phyloP scores from a whole-genome alignment of 1,140 invertebrate genomes.

The Mercenaria mercenaria region DNA sequence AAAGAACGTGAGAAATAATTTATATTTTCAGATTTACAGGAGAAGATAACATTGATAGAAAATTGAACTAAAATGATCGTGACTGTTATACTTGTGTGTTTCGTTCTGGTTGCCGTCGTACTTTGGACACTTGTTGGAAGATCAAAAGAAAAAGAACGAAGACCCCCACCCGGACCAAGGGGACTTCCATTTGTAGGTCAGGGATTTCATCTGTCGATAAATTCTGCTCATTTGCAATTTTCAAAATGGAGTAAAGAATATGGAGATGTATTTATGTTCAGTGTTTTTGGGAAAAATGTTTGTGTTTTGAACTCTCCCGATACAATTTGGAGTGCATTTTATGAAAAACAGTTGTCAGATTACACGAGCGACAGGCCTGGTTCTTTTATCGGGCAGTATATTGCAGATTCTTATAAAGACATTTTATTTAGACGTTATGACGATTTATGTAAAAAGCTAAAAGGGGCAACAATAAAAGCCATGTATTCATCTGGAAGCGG shows the following conservation, averaged over 20 bases:
- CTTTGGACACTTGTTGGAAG: background rate
- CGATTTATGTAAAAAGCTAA: constrained; percentile 51
- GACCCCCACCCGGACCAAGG: constrained; percentile 47
- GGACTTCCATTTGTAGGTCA: constrained; percentile 56
- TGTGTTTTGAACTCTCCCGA: constrained; percentile 36
- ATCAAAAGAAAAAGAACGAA: constrained; percentile 20
- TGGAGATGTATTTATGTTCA: constrained; percentile 52
- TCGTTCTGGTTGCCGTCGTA: background rate
- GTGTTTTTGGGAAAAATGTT: constrained; percentile 39
- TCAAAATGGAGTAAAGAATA: constrained; percentile 51
- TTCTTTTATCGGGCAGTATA: constrained; percentile 62
- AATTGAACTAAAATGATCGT: constrained; percentile 7
- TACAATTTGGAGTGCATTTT: constrained; percentile 34
- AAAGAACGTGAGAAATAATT: background rate
- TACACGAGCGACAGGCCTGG: constrained; percentile 47
- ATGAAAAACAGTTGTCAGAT: background rate
- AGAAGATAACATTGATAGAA: background rate
- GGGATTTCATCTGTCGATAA: constrained; percentile 26
- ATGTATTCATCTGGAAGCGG: constrained; percentile 22
- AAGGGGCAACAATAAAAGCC: constrained; percentile 40
- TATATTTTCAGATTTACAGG: background rate
- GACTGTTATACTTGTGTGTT: background rate
- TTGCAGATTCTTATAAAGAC: constrained; percentile 57
- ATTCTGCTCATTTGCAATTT: constrained; percentile 52
- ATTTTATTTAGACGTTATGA: constrained; percentile 59